Conservation (phyloP, 2,113 vertebrate species). For the Catharus bicknelli region DNA sequence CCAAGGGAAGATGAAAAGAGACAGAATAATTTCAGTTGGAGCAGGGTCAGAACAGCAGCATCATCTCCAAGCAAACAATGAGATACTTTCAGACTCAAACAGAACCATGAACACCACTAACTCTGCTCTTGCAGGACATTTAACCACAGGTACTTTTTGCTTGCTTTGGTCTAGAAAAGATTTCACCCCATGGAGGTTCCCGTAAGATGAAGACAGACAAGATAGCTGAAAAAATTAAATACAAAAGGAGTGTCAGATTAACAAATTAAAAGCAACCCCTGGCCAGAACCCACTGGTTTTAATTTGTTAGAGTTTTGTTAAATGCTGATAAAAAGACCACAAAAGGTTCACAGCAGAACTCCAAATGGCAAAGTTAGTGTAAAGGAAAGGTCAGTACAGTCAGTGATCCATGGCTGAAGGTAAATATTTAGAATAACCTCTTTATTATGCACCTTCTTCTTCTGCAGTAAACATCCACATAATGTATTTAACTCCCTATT, state of each 20-base stretch:
- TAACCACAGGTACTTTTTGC: constrained; percentile 19
- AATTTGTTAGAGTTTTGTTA: not conserved
- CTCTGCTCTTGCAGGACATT: not conserved
- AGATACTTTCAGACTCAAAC: not conserved
- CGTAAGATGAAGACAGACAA: not conserved
- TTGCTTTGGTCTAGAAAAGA: constrained; percentile 17
- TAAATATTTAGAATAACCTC: not conserved
- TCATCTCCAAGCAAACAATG: not conserved
- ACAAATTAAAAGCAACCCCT: not conserved
- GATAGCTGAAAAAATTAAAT: not conserved
- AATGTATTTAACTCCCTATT: not conserved
- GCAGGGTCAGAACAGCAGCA: constrained; percentile 3
- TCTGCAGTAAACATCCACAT: not conserved
- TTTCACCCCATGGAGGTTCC: not conserved
- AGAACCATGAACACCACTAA: not conserved
- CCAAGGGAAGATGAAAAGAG: constrained; percentile 50
- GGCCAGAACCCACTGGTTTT: not conserved
- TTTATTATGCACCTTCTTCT: not conserved
- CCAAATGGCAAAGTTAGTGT: not conserved
- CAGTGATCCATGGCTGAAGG: not conserved
- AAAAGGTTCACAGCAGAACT: not conserved
- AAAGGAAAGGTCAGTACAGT: not conserved
- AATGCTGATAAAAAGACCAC: not conserved
- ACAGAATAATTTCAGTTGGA: constrained; percentile 19
- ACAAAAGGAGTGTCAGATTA: not conserved